These are phyloP conservation scores for Eilema sororculum DNA, from an alignment of 2,888 invertebrate species.

Conservation along the genomic window DNA sequence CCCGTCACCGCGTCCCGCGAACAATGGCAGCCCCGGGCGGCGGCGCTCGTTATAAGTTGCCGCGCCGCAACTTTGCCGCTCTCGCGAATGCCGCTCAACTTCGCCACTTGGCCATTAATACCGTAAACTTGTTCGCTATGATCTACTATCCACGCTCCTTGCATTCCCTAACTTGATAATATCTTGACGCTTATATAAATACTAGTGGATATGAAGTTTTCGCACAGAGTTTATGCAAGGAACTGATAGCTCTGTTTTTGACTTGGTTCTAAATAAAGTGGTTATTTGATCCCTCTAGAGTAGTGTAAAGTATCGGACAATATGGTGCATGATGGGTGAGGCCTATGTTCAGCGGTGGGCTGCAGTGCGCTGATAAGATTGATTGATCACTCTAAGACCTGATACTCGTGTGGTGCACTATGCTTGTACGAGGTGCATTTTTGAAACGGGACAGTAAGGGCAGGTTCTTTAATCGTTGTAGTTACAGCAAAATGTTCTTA, in stretches of 20 bases:
- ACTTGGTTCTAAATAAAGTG: background rate
- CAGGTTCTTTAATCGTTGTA: no score
- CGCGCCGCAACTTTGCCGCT: constrained; percentile 1
- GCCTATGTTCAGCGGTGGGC: no score
- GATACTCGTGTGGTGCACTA: no score
- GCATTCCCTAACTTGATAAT: constrained; percentile 1
- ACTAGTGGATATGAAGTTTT: background rate
- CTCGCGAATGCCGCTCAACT: constrained; percentile 1
- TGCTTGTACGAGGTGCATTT: no score
- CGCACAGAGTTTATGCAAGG: background rate
- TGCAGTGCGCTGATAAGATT: no score
- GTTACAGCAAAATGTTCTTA: no score
- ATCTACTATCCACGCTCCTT: background rate
- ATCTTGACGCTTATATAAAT: background rate
- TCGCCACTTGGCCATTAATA: constrained; percentile 1
- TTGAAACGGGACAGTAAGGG: no score
- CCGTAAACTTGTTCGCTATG: background rate
- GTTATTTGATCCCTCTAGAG: background rate
- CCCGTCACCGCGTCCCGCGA: background rate
- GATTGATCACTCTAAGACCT: background rate
- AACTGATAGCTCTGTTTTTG: background rate
- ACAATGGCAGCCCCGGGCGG: constrained; percentile 1
- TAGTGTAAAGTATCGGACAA: no score
- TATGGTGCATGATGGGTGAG: no score
- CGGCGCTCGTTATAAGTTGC: constrained; percentile 11